Evolutionary conservation across 2,888 invertebrate species (phyloP).

Genomic region (Anoncus sp.): DNA sequence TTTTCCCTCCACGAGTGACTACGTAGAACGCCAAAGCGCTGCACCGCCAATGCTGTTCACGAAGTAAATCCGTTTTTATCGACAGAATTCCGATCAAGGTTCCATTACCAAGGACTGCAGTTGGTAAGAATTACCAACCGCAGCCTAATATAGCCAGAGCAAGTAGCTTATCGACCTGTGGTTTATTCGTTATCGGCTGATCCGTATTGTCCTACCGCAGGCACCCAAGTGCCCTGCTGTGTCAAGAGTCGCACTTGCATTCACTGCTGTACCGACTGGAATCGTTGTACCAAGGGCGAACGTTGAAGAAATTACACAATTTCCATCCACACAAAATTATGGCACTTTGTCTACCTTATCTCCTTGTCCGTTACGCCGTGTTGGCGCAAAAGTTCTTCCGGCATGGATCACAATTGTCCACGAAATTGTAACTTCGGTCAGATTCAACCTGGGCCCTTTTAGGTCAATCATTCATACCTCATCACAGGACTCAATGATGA

Average conservation of each 20-base stretch:
- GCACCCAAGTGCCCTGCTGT: neutral
- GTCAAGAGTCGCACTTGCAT: neutral
- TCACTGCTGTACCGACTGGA: neutral
- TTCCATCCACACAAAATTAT: neutral
- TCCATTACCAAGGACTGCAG: conserved; percentile 11
- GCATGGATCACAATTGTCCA: neutral
- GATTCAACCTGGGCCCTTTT: no score
- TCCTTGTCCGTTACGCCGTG: neutral
- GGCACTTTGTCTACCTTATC: neutral
- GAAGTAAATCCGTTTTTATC: conserved; percentile 11
- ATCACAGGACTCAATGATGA: no score
- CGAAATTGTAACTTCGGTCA: no score
- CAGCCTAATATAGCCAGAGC: no score
- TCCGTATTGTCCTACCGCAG: neutral
- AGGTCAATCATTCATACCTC: no score
- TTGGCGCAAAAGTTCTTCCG: neutral
- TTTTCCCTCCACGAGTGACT: conserved; percentile 31
- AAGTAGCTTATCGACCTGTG: conserved; percentile 2
- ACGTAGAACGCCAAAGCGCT: conserved; percentile 25
- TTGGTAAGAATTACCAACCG: neutral
- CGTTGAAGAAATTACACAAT: neutral
- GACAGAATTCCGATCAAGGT: neutral
- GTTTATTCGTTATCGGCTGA: neutral
- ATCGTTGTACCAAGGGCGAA: neutral
- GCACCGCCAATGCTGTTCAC: conserved; percentile 18